Evolutionary conservation across 2,888 invertebrate species (phyloP), one percentile per base, ranked within the genome.

Genomic region (Cataglyphis albicans): DNA sequence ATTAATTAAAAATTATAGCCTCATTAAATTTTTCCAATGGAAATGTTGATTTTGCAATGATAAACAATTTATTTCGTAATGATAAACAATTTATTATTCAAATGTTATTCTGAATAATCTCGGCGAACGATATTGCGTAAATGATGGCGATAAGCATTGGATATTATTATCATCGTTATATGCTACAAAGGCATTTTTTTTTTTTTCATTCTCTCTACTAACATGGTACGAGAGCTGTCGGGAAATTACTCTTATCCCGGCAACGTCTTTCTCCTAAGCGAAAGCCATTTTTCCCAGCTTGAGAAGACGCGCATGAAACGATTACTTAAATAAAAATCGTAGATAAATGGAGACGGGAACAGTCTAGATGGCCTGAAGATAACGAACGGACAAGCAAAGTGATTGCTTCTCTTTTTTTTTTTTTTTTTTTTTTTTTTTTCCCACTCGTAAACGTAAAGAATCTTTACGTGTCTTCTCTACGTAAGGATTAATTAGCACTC

Each of bases 81-180:
- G 12, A 52, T 44, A 32, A 44, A 55, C 44, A n/a, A 25, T 59
- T 59, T 59, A 21, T 44, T 18, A 32, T 44, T 59, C 41, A 44
- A 70, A 70, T 44, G 41, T 68, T 59, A 59, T 78, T 61, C 35
- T 41, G 70, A 12, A 18, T 41, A 44, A n/a, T 72, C 48, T 70
- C 44, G 48, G 35, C 48, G 59, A 72, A 59, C 70, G 70, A 70
- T 80, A 72, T 25, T 18, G 6, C 32, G 12, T 29, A 35, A 70
- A 70, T 44, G 38, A 72, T 61, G 32, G 70, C 35, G 70, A 44
- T 44, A 70, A 68, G 44, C 57, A n/a, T 18, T 25, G 44, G n/a
- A 35, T 57, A 70, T 72, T 59, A 70, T 72, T 70, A 80, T 80
- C 72, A 80, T 80, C 35, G 35, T 80, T 72, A 80, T 32, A 80